Conservation (phyloP, 2,888 invertebrate genomes). For the Pocota personata region DNA sequence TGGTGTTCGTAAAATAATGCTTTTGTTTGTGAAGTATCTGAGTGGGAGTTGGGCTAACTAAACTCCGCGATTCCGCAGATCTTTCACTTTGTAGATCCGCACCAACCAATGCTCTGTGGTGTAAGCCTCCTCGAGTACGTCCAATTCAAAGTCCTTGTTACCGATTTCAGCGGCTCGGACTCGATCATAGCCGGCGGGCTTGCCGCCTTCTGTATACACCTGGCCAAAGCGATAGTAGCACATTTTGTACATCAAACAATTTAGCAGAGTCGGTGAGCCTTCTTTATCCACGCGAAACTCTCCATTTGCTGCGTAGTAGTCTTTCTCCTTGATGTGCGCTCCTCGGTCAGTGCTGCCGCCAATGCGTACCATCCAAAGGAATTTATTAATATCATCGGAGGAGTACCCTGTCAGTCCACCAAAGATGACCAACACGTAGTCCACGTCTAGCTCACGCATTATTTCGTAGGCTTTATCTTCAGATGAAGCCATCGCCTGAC, state of each 20-base stretch:
- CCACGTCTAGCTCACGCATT: slow-evolving; percentile 98
- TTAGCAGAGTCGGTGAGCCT: slow-evolving; percentile 94
- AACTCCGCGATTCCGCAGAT: slow-evolving; percentile 93
- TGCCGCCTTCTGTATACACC: slow-evolving; percentile 96
- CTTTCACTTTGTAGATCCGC: slow-evolving; percentile 98
- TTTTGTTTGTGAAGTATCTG: slow-evolving; percentile 26
- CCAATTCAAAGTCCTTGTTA: slow-evolving; percentile 98
- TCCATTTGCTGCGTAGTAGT: slow-evolving; percentile 97
- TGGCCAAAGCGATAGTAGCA: slow-evolving; percentile 99
- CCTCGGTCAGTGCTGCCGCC: slow-evolving; percentile 98
- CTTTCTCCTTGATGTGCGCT: slow-evolving; percentile 96
- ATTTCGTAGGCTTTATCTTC: slow-evolving; percentile 99
- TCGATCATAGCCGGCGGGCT: slow-evolving; percentile 97
- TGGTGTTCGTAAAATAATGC: slow-evolving; percentile 26
- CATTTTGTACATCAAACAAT: slow-evolving; percentile 99
- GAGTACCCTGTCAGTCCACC: slow-evolving; percentile 99
- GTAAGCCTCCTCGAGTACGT: slow-evolving; percentile 99
- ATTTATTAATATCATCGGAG: slow-evolving; percentile 99
- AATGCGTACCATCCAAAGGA: slow-evolving; percentile 99
- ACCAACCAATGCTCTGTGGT: slow-evolving; percentile 99
- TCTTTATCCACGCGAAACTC: slow-evolving; percentile 98
- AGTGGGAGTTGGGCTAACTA: slow-evolving; percentile 80
- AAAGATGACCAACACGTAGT: slow-evolving; percentile 98
- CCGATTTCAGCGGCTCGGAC: slow-evolving; percentile 99
- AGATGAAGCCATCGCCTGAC: slow-evolving; percentile 98